A percentile compares a stretch with the other conserved stretches of the same genome.
phyloP scores from a whole-genome alignment of 1,140 invertebrate species.

The Gerris buenoi region DNA sequence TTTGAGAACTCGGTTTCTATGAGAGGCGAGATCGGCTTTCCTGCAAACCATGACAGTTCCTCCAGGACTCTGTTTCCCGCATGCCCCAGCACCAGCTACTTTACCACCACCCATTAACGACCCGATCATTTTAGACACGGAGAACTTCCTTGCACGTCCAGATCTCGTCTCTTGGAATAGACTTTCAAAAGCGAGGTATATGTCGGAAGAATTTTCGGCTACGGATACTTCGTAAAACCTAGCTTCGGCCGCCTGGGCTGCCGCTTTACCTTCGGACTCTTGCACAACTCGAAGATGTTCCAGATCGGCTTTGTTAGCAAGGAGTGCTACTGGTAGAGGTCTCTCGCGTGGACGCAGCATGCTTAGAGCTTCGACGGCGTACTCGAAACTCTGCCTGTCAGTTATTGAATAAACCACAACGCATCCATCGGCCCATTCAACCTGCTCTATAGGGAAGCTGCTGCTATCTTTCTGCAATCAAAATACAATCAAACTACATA shows the following conservation, averaged over 20 bases:
- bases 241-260: conserved; percentile 45
- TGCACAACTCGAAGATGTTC: conserved; percentile 57
- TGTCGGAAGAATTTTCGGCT: conserved; percentile 52
- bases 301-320: conserved; percentile 61
- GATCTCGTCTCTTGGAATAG: conserved; percentile 44
- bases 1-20: conserved; percentile 37
- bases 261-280: conserved; percentile 47
- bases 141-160: conserved; percentile 45
- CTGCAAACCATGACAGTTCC: conserved; percentile 39
- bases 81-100: conserved; percentile 25
- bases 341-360: conserved; percentile 37
- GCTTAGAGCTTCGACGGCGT: conserved; percentile 44
- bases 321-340: conserved; percentile 41
- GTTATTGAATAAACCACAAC: conserved; percentile 66
- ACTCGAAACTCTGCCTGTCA: conserved; percentile 49
- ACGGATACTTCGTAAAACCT: conserved; percentile 61
- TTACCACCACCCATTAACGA: conserved; percentile 42
- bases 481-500: too few species aligned
- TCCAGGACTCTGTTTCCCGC: conserved; percentile 27
- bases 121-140: conserved; percentile 63
- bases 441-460: conserved; percentile 35
- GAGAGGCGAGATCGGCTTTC: conserved; percentile 34
- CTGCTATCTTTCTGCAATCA: conserved; percentile 33
- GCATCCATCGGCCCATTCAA: conserved; percentile 59
- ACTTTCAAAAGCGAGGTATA: conserved; percentile 50